Conservation (phyloP, 1,140 invertebrate species). For the Melanaphis sacchari region DNA sequence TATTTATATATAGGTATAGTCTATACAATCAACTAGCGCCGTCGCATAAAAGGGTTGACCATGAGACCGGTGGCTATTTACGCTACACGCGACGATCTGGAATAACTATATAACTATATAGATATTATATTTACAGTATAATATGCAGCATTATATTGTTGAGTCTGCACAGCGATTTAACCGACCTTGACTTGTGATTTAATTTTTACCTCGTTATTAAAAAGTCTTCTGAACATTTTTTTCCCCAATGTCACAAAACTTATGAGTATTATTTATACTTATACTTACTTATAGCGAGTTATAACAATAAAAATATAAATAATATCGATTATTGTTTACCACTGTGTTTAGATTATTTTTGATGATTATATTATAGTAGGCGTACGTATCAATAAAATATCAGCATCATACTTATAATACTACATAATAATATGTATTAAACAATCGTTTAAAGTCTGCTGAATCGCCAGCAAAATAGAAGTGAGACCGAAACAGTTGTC, state of each 20-base stretch:
- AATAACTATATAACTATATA: conserved; percentile 17
- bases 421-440: not conserved
- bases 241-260: not conserved
- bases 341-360: not conserved
- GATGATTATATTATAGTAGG: not conserved
- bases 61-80: conserved; percentile 17
- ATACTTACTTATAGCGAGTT: not conserved
- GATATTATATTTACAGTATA: not conserved
- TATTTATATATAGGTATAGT: not conserved
- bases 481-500: not conserved
- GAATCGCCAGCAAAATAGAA: not conserved
- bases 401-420: not conserved
- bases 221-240: not conserved
- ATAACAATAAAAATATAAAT: not conserved
- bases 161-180: not conserved
- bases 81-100: not conserved
- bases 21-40: not conserved
- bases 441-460: not conserved
- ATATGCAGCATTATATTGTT: not conserved
- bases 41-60: conserved; percentile 44
- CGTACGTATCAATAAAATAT: not conserved
- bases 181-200: conserved; percentile 32
- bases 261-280: not conserved
- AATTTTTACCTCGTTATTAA: conserved; percentile 36
- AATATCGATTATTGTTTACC: not conserved